phyloP scores from a whole-genome alignment of 1,140 invertebrate species.

The Zaprionus ornatus region DNA sequence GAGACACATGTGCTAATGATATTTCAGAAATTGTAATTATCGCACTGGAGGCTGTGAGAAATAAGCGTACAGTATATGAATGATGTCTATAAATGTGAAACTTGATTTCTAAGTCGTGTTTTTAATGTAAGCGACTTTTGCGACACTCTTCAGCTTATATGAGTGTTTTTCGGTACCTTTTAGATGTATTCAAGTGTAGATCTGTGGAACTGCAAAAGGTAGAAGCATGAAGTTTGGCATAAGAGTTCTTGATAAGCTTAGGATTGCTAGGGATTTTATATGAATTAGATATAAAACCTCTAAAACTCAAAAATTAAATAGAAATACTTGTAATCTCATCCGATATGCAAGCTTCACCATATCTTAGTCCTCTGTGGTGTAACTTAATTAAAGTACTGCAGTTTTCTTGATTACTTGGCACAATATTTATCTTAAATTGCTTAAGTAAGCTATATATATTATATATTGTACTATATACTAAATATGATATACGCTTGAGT shows the following conservation, averaged over 20 bases:
- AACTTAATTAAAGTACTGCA: neutral
- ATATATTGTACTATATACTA: too few species aligned
- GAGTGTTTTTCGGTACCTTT: neutral
- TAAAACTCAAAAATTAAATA: neutral
- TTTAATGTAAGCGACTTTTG: too few species aligned
- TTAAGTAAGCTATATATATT: too few species aligned
- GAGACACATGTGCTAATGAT: neutral
- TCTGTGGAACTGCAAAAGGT: neutral
- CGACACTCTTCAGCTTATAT: too few species aligned
- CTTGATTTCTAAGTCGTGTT: neutral
- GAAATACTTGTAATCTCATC: too few species aligned
- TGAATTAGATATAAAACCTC: neutral
- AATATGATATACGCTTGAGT: too few species aligned
- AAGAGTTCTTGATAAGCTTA: neutral
- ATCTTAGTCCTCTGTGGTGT: neutral
- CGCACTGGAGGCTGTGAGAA: conserved; percentile 3
- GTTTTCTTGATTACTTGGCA: neutral
- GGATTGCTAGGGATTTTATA: neutral
- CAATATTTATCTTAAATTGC: neutral
- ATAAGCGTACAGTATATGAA: neutral
- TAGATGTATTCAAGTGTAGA: neutral
- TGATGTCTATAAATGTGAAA: neutral
- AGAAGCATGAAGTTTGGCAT: neutral
- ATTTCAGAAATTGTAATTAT: neutral
- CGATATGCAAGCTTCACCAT: too few species aligned